These are phyloP conservation scores for Lucilia cuprina DNA, from an alignment of 1,140 invertebrate species.

Conservation along the genomic window DNA sequence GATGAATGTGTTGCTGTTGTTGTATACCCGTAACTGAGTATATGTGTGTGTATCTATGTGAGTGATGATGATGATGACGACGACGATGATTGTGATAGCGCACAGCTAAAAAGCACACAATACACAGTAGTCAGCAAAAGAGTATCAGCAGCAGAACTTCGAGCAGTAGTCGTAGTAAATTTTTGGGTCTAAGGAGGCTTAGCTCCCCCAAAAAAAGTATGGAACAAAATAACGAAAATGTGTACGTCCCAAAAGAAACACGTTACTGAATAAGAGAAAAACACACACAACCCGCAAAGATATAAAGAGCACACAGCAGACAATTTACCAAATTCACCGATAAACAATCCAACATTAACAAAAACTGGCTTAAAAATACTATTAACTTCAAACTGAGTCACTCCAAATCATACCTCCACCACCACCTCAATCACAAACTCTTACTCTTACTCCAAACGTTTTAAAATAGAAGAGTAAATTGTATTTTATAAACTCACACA, in stretches of 20 bases:
- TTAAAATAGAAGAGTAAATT: background rate
- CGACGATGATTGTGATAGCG: conserved; percentile 27
- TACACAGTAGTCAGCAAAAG: conserved; percentile 11
- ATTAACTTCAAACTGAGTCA: conserved; percentile 7
- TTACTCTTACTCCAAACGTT: background rate
- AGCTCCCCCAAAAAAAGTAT: background rate
- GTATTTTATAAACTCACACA: background rate
- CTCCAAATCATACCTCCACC: background rate
- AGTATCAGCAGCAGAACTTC: conserved; percentile 3
- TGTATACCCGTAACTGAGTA: background rate
- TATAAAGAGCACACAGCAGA: background rate
- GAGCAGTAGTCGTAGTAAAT: background rate
- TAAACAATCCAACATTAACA: background rate
- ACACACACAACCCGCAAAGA: background rate
- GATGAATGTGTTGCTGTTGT: background rate
- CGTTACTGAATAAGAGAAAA: background rate
- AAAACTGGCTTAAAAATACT: background rate
- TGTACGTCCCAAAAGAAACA: background rate
- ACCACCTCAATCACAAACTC: background rate
- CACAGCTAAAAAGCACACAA: background rate
- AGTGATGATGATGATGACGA: conserved; percentile 10
- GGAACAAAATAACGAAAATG: background rate
- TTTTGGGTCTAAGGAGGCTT: conserved; percentile 1
- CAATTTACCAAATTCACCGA: background rate
- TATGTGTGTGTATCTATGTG: background rate